Percentiles rank a stretch among this genome's conserved stretches.
Evolutionary conservation across 2,113 vertebrate species (phyloP).

Genomic region (Oostethus manadensis): DNA sequence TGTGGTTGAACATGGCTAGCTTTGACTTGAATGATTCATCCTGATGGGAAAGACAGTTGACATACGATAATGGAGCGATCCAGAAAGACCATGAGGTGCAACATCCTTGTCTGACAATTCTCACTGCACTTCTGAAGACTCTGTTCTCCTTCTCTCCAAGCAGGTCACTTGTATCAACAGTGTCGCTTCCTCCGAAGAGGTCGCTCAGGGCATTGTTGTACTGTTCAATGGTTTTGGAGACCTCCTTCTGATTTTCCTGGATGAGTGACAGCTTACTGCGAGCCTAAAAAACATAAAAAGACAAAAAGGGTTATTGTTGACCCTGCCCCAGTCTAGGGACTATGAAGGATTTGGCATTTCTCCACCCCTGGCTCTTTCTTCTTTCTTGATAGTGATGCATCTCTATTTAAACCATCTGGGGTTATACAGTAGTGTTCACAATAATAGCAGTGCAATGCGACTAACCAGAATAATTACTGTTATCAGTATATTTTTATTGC

Average conservation of each 20-base stretch:
- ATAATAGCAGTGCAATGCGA: no score
- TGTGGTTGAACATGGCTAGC: constrained; percentile 81
- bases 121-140: constrained; percentile 75
- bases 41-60: constrained; percentile 49
- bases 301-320: background rate
- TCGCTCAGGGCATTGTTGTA: constrained; percentile 76
- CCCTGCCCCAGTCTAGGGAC: background rate
- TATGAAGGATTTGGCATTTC: background rate
- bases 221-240: constrained; percentile 80
- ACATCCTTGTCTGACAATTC: constrained; percentile 1
- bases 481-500: no score
- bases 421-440: no score
- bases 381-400: background rate
- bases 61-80: background rate
- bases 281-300: constrained; percentile 67
- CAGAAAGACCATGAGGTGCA: background rate
- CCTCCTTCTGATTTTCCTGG: constrained; percentile 82
- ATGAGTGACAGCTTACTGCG: constrained; percentile 83
- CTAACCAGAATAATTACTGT: no score
- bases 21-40: constrained; percentile 85
- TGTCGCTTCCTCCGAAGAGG: constrained; percentile 70
- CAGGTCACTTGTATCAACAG: constrained; percentile 71
- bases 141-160: constrained; percentile 73
- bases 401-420: background rate
- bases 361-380: background rate